Conservation (phyloP, 2,113 vertebrate genomes). For the Osmerus eperlanus region DNA sequence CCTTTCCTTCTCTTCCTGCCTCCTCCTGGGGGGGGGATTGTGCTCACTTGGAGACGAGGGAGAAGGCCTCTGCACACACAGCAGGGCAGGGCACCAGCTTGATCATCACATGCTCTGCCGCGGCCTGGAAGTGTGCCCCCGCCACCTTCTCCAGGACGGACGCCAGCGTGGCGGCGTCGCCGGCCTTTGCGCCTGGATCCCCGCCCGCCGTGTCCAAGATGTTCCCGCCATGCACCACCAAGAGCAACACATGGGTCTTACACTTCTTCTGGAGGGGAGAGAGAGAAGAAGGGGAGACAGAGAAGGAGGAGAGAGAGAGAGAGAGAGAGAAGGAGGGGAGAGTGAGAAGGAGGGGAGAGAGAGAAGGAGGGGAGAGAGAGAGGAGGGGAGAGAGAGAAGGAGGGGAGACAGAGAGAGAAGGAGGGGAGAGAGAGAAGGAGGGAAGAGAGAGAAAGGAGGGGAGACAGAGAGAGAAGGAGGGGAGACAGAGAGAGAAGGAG, state of each 20-base stretch:
- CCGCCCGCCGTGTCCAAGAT: constrained; percentile 84
- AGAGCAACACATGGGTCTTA: constrained; percentile 86
- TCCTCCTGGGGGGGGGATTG: too few relatives aligned
- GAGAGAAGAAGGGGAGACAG: constrained; percentile 27
- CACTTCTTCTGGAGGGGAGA: constrained; percentile 71
- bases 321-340: neutral
- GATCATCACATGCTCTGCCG: constrained; percentile 85
- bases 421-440: neutral
- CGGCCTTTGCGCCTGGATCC: constrained; percentile 83
- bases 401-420: neutral
- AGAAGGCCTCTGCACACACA: constrained; percentile 92
- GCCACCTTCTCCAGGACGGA: constrained; percentile 92
- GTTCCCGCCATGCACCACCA: constrained; percentile 92
- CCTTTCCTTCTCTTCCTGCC: too few relatives aligned
- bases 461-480: neutral
- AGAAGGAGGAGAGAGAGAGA: neutral
- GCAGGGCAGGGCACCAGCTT: constrained; percentile 90
- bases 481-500: too few relatives aligned
- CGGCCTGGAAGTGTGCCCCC: constrained; percentile 85
- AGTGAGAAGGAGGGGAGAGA: neutral
- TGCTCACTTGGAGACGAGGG: constrained; percentile 89
- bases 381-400: neutral
- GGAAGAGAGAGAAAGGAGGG: neutral
- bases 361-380: neutral
- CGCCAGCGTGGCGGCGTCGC: constrained; percentile 83